phyloP scores from a whole-genome alignment of 2,113 vertebrate genomes.

The Oreochromis spilurus region DNA sequence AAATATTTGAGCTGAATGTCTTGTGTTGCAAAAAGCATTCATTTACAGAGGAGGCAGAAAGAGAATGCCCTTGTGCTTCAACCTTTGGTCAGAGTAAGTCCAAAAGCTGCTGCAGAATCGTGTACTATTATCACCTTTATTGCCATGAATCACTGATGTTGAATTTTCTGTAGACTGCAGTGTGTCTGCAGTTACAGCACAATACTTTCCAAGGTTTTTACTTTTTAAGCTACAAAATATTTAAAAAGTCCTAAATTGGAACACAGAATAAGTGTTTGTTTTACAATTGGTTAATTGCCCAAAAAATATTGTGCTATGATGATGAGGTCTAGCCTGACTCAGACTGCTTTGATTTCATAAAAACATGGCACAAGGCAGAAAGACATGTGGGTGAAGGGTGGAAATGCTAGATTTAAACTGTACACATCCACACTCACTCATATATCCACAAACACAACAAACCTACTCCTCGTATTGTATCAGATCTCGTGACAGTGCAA shows the following conservation, averaged over 20 bases:
- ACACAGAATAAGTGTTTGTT: background rate
- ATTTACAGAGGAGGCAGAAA: background rate
- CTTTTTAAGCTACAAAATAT: background rate
- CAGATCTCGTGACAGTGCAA: slow-evolving; percentile 35
- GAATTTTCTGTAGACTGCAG: background rate
- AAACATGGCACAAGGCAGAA: background rate
- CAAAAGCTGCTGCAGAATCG: background rate
- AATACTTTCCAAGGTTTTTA: background rate
- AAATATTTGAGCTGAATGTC: background rate
- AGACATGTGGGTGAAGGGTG: background rate
- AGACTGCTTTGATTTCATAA: slow-evolving; percentile 9
- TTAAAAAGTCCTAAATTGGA: background rate
- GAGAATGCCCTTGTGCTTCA: background rate
- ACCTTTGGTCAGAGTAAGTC: background rate
- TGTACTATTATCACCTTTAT: background rate
- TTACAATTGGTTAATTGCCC: background rate
- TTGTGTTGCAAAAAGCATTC: background rate
- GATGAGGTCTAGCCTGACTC: background rate
- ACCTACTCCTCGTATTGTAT: slow-evolving; percentile 13
- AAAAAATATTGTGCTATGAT: background rate
- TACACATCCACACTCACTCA: background rate
- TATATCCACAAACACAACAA: background rate
- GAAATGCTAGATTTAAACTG: background rate
- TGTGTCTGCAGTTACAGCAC: background rate
- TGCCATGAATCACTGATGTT: background rate